Conservation (phyloP, 2,888 invertebrate genomes). For the Tetragonisca angustula region DNA sequence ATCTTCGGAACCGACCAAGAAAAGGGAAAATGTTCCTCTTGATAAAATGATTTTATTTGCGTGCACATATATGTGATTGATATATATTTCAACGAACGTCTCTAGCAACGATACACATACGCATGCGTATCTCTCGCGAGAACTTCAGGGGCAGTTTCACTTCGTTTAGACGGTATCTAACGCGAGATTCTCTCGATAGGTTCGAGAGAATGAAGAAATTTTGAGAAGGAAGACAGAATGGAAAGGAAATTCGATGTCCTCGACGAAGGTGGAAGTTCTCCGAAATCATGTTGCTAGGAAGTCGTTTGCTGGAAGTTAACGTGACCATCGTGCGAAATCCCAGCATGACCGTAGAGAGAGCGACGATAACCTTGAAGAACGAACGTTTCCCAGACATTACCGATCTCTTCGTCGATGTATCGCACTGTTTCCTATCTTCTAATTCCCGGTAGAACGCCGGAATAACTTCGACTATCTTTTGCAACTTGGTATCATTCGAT, state of each 20-base stretch:
- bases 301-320: conserved; percentile 53
- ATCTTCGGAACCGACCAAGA: background rate
- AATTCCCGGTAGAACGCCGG: conserved; percentile 1
- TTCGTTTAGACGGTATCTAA: background rate
- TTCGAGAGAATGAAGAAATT: background rate
- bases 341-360: conserved; percentile 61
- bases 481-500: background rate
- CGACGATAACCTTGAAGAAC: conserved; percentile 59
- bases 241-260: background rate
- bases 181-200: background rate
- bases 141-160: conserved; percentile 3
- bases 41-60: conserved; percentile 2
- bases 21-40: background rate
- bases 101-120: background rate
- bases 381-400: conserved; percentile 56
- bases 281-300: conserved; percentile 53
- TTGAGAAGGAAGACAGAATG: background rate
- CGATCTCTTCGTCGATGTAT: conserved; percentile 66
- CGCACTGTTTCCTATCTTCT: conserved; percentile 14
- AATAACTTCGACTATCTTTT: background rate
- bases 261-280: background rate
- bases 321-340: conserved; percentile 72
- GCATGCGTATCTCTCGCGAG: no score
- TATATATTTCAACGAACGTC: no score
- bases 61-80: background rate